Percentiles rank a stretch among this genome's conserved stretches.
Conservation (phyloP, 2,797 vertebrate species). For the Alauda arvensis region DNA sequence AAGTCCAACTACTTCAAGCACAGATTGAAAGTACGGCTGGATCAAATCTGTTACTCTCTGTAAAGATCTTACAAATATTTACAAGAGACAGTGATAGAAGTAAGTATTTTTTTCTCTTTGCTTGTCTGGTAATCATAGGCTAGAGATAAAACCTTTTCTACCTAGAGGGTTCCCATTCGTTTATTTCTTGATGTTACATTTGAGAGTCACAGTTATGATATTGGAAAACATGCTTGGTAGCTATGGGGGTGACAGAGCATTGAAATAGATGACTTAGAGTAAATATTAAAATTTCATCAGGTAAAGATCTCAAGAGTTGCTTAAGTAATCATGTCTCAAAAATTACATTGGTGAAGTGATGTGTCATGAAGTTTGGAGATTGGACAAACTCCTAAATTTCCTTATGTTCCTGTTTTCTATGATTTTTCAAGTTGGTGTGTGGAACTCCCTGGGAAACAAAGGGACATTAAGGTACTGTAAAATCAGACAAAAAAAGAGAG, state of each 20-base stretch:
- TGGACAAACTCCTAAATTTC: neutral
- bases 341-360: neutral
- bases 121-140: neutral
- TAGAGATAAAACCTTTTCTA: neutral
- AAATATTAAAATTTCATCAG: neutral
- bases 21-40: neutral
- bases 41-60: neutral
- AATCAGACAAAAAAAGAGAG: neutral
- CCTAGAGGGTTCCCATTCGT: neutral
- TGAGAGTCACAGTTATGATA: neutral
- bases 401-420: neutral
- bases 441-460: neutral
- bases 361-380: neutral
- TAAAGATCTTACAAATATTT: neutral
- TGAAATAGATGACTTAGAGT: neutral
- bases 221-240: neutral
- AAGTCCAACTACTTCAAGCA: neutral
- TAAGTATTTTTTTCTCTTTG: neutral
- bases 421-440: neutral
- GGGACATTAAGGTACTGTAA: neutral
- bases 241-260: neutral
- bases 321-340: neutral
- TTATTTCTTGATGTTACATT: neutral
- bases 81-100: neutral
- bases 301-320: neutral